Percentiles rank a stretch among this genome's conserved stretches.
These are phyloP conservation scores for Phyllotis vaccarum DNA, from an alignment of 2,797 vertebrate genomes.

Conservation along the genomic window DNA sequence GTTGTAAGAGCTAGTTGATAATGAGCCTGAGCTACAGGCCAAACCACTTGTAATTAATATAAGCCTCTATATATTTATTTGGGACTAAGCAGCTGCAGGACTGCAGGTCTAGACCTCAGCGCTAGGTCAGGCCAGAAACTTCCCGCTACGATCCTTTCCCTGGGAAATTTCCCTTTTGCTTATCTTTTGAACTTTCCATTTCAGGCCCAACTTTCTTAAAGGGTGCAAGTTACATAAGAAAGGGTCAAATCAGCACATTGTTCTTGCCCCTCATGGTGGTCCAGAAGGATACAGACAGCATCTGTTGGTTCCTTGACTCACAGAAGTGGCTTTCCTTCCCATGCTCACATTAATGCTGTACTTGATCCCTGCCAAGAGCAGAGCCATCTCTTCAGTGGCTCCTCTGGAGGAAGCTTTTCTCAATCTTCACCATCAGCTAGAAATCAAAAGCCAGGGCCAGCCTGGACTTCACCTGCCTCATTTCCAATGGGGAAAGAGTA, in stretches of 20 bases:
- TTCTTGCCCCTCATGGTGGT: no score
- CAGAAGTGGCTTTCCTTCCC: background rate
- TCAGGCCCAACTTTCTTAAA: background rate
- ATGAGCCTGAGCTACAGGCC: no score
- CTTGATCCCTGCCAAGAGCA: no score
- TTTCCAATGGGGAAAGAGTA: background rate
- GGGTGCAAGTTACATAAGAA: background rate
- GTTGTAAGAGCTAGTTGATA: no score
- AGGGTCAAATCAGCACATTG: fast-evolving
- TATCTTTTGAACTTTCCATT: fast-evolving
- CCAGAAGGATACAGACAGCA: background rate
- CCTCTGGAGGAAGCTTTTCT: background rate
- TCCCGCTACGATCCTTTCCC: background rate
- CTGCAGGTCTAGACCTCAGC: no score
- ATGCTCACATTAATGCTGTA: fast-evolving
- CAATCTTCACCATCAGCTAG: background rate
- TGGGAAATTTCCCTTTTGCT: fast-evolving
- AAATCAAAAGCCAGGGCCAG: background rate
- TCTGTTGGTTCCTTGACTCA: fast-evolving
- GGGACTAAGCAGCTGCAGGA: no score
- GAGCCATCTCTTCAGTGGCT: background rate
- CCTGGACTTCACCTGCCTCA: background rate
- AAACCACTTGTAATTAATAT: no score
- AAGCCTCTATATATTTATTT: no score
- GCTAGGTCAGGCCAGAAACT: no score